Evolutionary conservation across 2,888 invertebrate species (phyloP).

Genomic region (Apamea monoglypha): DNA sequence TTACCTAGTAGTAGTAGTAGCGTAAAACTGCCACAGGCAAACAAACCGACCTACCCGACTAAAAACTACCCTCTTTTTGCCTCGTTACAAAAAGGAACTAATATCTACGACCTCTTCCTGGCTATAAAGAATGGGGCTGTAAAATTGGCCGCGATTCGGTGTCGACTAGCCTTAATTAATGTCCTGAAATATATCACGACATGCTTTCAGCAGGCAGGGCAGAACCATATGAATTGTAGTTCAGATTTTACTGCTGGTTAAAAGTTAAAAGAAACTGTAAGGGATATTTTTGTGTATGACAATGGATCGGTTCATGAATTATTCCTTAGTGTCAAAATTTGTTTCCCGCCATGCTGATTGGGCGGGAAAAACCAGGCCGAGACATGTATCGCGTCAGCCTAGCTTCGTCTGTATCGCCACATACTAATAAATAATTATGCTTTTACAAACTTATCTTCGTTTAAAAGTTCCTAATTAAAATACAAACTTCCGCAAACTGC

Average conservation of each 20-base stretch:
- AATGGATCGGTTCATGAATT: background rate
- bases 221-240: slow-evolving; percentile 40
- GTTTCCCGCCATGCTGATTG: slow-evolving; percentile 41
- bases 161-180: slow-evolving; percentile 66
- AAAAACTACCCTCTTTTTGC: slow-evolving; percentile 9
- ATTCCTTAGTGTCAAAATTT: slow-evolving; percentile 19
- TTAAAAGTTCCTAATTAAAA: slow-evolving; percentile 23
- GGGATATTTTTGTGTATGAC: background rate
- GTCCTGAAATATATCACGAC: slow-evolving; percentile 67
- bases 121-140: slow-evolving; percentile 54
- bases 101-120: slow-evolving; percentile 39
- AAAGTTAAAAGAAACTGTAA: background rate
- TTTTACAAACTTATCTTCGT: background rate
- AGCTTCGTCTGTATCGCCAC: background rate
- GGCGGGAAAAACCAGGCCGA: slow-evolving; percentile 43
- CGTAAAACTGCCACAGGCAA: background rate
- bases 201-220: slow-evolving; percentile 49
- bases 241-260: slow-evolving; percentile 15
- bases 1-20: background rate
- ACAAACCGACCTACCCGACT: background rate
- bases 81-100: slow-evolving; percentile 17
- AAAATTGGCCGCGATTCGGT: slow-evolving; percentile 62
- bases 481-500: slow-evolving; percentile 3
- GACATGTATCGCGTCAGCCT: background rate
- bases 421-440: background rate